These are phyloP conservation scores for Macaria liturata DNA, from an alignment of 2,888 invertebrate genomes.

Conservation along the genomic window DNA sequence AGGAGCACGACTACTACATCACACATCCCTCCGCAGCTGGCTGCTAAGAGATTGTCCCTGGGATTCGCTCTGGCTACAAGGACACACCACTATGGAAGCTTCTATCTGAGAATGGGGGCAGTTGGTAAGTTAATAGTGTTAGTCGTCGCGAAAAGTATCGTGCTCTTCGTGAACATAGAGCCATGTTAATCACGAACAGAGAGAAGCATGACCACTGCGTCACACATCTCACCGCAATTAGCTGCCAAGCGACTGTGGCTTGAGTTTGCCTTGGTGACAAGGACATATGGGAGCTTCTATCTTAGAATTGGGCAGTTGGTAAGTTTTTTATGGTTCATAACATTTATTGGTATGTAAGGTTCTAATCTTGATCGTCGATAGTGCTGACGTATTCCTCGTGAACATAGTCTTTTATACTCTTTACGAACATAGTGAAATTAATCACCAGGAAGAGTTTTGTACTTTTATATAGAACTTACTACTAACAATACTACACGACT, in stretches of 20 bases:
- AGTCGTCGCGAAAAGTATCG: no score
- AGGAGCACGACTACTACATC: conserved; percentile 79
- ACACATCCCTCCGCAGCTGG: conserved; percentile 61
- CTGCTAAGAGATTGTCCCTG: conserved; percentile 75
- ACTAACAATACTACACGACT: no score
- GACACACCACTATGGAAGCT: conserved; percentile 94
- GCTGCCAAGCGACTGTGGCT: conserved; percentile 76
- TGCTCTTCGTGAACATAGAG: conserved; percentile 35
- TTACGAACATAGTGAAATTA: no score
- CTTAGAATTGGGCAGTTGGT: no score
- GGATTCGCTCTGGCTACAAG: conserved; percentile 78
- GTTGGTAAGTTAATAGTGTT: conserved; percentile 85
- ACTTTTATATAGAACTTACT: no score
- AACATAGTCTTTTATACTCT: no score
- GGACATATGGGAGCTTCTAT: conserved; percentile 71
- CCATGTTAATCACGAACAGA: conserved; percentile 82
- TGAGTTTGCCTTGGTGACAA: conserved; percentile 75
- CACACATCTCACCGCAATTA: conserved; percentile 63
- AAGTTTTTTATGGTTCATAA: no score
- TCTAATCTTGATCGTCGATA: no score
- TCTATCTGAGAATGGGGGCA: conserved; percentile 96
- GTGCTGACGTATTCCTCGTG: no score
- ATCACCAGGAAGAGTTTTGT: no score
- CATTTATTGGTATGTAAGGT: no score
- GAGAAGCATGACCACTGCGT: conserved; percentile 78